A percentile compares a stretch with the other conserved stretches of the same genome.
These are phyloP conservation scores for Megalurothrips usitatus DNA, from an alignment of 2,888 invertebrate genomes.

Conservation along the genomic window DNA sequence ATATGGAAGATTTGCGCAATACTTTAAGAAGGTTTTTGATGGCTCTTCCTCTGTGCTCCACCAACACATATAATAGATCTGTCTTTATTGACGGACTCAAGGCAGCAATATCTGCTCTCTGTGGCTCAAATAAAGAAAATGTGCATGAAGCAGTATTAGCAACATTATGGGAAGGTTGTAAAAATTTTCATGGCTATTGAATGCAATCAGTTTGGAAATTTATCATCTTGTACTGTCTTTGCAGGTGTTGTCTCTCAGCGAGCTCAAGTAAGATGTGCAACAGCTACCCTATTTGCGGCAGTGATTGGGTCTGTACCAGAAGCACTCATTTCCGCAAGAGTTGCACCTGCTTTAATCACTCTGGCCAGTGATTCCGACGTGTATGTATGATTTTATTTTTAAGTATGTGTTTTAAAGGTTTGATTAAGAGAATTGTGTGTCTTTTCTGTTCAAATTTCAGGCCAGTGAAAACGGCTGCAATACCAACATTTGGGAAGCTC, in stretches of 20 bases:
- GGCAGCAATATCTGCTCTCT: constrained; percentile 44
- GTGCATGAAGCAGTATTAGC: constrained; percentile 58
- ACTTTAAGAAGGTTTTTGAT: constrained; percentile 44
- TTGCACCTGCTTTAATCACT: constrained; percentile 66
- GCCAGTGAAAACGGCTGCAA: constrained; percentile 57
- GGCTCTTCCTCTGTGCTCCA: constrained; percentile 50
- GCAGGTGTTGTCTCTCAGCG: constrained; percentile 61
- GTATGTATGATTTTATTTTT: constrained; percentile 47
- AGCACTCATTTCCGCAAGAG: constrained; percentile 53
- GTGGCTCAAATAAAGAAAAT: constrained; percentile 41
- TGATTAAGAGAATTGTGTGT: not conserved
- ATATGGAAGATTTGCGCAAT: constrained; percentile 38
- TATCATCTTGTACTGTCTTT: constrained; percentile 33
- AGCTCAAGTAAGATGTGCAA: constrained; percentile 55
- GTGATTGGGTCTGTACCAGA: constrained; percentile 55
- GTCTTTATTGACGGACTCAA: constrained; percentile 49
- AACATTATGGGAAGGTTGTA: constrained; percentile 60
- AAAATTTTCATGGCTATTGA: not conserved
- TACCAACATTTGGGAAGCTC: constrained; percentile 60
- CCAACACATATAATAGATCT: not conserved
- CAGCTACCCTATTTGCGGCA: constrained; percentile 57
- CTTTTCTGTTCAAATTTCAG: constrained; percentile 41
- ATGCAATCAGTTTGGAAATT: not conserved
- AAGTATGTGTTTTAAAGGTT: not conserved
- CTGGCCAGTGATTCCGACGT: constrained; percentile 63